Conservation (phyloP, 2,113 vertebrate genomes). For the Stigmatopora argus region DNA sequence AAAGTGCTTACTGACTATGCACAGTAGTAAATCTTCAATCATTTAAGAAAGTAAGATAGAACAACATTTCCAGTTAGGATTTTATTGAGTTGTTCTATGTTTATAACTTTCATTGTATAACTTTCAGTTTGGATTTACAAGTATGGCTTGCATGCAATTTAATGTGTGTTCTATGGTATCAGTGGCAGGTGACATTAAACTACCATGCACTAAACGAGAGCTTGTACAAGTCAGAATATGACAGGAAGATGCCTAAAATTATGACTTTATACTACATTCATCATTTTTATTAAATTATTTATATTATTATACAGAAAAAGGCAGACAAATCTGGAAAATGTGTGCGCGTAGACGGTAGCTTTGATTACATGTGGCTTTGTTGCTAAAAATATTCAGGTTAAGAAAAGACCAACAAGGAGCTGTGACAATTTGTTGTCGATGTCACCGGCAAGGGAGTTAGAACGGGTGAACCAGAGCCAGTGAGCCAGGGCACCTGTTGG, state of each 20-base stretch:
- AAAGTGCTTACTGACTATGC: background rate
- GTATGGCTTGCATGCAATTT: background rate
- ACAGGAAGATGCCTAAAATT: background rate
- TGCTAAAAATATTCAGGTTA: slow-evolving; percentile 61
- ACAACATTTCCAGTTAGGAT: background rate
- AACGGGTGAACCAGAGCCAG: slow-evolving; percentile 45
- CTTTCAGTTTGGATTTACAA: slow-evolving; percentile 1
- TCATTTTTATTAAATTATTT: background rate
- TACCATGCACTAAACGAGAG: slow-evolving; percentile 31
- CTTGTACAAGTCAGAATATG: slow-evolving; percentile 1
- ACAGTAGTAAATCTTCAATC: background rate
- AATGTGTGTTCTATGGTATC: slow-evolving; percentile 23
- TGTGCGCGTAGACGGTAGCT: background rate
- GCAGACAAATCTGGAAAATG: background rate
- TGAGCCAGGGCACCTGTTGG: slow-evolving; percentile 67
- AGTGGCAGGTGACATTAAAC: slow-evolving; percentile 47
- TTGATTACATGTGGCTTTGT: slow-evolving; percentile 43
- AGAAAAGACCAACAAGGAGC: slow-evolving; percentile 39
- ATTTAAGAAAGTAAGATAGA: background rate
- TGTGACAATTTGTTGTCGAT: slow-evolving; percentile 27
- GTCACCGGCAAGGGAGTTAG: slow-evolving; percentile 14
- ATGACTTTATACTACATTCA: slow-evolving; percentile 21
- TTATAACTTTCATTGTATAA: slow-evolving; percentile 2
- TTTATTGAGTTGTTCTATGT: slow-evolving; percentile 2
- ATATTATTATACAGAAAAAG: background rate